A percentile compares a stretch with the other conserved stretches of the same genome.
Conservation (phyloP, 2,888 invertebrate genomes). For the Drosophila fungiperda region DNA sequence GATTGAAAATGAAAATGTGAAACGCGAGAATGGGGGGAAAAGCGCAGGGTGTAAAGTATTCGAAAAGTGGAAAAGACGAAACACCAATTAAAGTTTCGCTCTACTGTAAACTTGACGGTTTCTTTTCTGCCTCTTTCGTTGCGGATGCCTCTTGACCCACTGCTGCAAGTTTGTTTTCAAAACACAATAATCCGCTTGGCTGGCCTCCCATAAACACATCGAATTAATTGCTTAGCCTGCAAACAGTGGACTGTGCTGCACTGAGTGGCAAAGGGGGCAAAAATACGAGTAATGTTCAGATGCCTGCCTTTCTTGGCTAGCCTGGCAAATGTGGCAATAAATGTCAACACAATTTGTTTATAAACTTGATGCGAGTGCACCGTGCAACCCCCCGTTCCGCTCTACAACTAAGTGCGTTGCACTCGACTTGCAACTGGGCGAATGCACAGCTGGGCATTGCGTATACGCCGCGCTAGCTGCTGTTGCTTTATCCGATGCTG, state of each 20-base stretch:
- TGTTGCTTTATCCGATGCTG: slow-evolving; percentile 2
- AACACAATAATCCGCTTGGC: slow-evolving; percentile 51
- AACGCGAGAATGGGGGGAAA: not conserved
- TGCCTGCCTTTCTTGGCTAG: slow-evolving; percentile 22
- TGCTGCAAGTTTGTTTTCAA: slow-evolving; percentile 39
- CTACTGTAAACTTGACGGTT: slow-evolving; percentile 26
- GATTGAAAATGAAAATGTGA: not conserved
- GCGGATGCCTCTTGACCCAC: slow-evolving; percentile 42
- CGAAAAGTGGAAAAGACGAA: slow-evolving; percentile 12
- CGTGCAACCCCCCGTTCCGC: not conserved
- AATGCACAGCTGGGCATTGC: slow-evolving; percentile 40
- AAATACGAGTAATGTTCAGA: slow-evolving; percentile 29
- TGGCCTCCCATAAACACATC: slow-evolving; percentile 57
- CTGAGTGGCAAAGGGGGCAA: not conserved
- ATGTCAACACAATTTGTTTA: slow-evolving; percentile 51
- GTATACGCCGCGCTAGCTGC: slow-evolving; percentile 17
- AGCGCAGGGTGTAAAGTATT: slow-evolving; percentile 1
- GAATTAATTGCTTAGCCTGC: slow-evolving; percentile 48
- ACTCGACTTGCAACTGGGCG: slow-evolving; percentile 56
- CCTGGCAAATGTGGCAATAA: slow-evolving; percentile 52
- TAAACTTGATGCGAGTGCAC: slow-evolving; percentile 12
- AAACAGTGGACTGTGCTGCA: slow-evolving; percentile 6
- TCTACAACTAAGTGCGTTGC: slow-evolving; percentile 30
- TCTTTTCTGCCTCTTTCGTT: slow-evolving; percentile 4
- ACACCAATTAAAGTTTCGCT: slow-evolving; percentile 47